These are phyloP conservation scores for Polyommatus iphigenia DNA, from an alignment of 2,888 invertebrate genomes.

Conservation along the genomic window DNA sequence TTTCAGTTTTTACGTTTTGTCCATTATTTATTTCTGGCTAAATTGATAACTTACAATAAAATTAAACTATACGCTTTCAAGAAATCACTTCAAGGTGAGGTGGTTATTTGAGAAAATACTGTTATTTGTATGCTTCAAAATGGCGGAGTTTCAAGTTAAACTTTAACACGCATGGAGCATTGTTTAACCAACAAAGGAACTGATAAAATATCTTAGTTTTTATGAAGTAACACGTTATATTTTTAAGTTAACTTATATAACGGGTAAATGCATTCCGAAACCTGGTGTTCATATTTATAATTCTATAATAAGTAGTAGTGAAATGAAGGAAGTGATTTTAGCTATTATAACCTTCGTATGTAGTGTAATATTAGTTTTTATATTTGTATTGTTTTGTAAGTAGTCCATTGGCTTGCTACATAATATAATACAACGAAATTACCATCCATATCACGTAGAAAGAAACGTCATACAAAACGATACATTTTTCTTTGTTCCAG, in stretches of 20 bases:
- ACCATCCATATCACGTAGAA: slow-evolving; percentile 23
- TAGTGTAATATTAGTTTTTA: slow-evolving; percentile 75
- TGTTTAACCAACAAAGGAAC: slow-evolving; percentile 11
- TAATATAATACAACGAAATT: slow-evolving; percentile 34
- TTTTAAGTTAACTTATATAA: slow-evolving; percentile 33
- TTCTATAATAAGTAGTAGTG: slow-evolving; percentile 55
- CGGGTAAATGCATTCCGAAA: slow-evolving; percentile 62
- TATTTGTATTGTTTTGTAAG: slow-evolving; percentile 78
- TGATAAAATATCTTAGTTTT: slow-evolving; percentile 29
- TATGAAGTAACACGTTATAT: slow-evolving; percentile 25
- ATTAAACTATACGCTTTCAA: background rate
- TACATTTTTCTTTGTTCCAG: slow-evolving; percentile 80
- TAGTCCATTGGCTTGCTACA: slow-evolving; percentile 53
- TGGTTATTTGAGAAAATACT: slow-evolving; percentile 23
- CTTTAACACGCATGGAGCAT: slow-evolving; percentile 24
- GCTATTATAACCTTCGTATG: slow-evolving; percentile 74
- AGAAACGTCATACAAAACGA: background rate
- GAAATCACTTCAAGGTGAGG: background rate
- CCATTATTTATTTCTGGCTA: background rate
- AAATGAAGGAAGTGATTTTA: slow-evolving; percentile 78
- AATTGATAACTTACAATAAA: background rate
- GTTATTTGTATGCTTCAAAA: slow-evolving; percentile 42
- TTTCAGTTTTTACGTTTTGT: slow-evolving; percentile 8
- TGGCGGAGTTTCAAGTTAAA: slow-evolving; percentile 45
- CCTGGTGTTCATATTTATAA: slow-evolving; percentile 53